Base-by-base conservation (phyloP, 2,888 invertebrate genomes). In the Ophion obscuratus region DNA sequence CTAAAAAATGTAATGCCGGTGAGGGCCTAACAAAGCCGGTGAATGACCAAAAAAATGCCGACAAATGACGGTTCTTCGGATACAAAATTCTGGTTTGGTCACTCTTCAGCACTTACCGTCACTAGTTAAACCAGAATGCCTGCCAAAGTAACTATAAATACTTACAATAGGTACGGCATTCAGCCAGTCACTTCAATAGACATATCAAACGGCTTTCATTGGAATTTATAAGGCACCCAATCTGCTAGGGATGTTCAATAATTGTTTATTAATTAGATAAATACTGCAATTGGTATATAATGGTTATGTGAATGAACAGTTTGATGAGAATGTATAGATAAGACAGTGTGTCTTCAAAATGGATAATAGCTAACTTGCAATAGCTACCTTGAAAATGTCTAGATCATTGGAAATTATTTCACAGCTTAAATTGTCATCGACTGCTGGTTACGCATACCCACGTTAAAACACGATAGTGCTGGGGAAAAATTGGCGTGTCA, bases 401-500 rank as follows among this genome's bases (percentile, higher is more conserved):
- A 68, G 44, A 47, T 57, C 24, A 68, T 59, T 59, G 44, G 66
- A 75, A 71, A 83, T n/a, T 24, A 71, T 71, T 66, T 61, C 36
- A 76, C 75, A 84, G 71, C 71, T 76, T 76, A 44, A 5, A 53
- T 70, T 70, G 70, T 53, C 0, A 40, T 40, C 53, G 10, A 17
- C 27, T 53, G 9, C 14, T 47, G 14, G 14, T 2, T 47, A 14
- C 14, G 4, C 14, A 47, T 14, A 14, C 47, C 14, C 47, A 14
- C 1, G 14, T 47, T 47, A 36, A 77, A 53, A 36, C 9, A 73
- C 24, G 47, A 67, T 80, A 82, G 53, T 79, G 66, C 76, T 76
- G 62, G 10, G 62, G 59, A 36, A 70, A 70, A 87, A 81, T 77
- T 80, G 83, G 83, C 90, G 87, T 87, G 87, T 91, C 88, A 88